These are phyloP conservation scores for Oceanodroma leucorhoa DNA, from an alignment of 2,797 vertebrate species.

Conservation along the genomic window DNA sequence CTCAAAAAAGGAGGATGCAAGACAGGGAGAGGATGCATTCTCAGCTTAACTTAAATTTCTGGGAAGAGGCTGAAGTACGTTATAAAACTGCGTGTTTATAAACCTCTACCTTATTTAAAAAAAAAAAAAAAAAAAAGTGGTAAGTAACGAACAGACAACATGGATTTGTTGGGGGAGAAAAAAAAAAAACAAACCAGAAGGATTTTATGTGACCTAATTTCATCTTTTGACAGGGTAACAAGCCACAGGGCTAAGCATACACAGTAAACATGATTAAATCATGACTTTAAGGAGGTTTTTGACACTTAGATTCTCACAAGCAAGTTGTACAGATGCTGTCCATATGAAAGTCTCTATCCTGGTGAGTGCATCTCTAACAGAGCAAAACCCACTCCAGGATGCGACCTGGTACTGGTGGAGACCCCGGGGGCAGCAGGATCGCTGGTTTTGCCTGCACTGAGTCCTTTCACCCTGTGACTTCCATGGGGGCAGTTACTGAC, in stretches of 20 bases:
- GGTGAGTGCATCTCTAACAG: accelerated
- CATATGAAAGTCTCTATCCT: background rate
- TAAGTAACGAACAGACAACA: background rate
- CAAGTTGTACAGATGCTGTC: background rate
- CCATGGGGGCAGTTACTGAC: background rate
- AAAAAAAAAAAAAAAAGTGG: background rate
- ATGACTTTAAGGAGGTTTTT: background rate
- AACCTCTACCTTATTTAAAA: background rate
- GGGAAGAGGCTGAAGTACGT: background rate
- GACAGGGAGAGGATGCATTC: background rate
- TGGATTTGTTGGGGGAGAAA: background rate
- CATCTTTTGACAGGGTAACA: background rate
- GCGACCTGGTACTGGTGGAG: background rate
- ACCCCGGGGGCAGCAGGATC: accelerated
- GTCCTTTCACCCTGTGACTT: accelerated
- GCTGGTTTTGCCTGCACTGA: background rate
- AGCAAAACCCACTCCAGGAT: background rate
- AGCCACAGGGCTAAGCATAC: background rate
- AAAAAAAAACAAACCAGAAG: background rate
- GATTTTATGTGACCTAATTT: background rate
- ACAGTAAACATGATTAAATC: background rate
- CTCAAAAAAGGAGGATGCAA: background rate
- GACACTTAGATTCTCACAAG: background rate
- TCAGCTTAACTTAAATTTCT: background rate
- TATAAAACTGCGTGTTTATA: background rate